A percentile compares a stretch with the other conserved stretches of the same genome.
Conservation (phyloP, 92 coral and sea anemone genomes). For the Meandrina meandrites region DNA sequence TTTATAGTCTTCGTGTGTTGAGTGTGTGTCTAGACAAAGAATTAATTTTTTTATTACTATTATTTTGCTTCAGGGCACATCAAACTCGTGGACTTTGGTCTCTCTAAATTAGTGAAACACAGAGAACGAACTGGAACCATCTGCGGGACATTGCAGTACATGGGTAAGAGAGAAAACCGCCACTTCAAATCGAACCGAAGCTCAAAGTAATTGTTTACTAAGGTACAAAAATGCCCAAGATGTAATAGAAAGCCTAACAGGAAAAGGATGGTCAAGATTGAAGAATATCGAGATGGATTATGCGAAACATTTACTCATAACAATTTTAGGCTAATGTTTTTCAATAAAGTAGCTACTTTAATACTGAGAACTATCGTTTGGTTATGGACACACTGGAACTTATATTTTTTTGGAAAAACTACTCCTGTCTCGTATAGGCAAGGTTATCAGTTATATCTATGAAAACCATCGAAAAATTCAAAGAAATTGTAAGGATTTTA, state of each 20-base stretch:
- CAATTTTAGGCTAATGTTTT: too few relatives aligned
- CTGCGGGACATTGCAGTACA: slow-evolving; percentile 91
- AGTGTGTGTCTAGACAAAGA: not conserved
- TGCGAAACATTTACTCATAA: not conserved
- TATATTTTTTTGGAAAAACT: too few relatives aligned
- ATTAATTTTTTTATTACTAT: not conserved
- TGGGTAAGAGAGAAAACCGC: slow-evolving; percentile 75
- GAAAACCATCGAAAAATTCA: too few relatives aligned
- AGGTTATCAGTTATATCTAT: too few relatives aligned
- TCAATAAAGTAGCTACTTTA: too few relatives aligned
- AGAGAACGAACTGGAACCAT: slow-evolving; percentile 81
- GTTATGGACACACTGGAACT: too few relatives aligned
- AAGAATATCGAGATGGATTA: not conserved
- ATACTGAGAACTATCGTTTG: too few relatives aligned
- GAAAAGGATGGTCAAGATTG: not conserved
- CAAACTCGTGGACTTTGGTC: slow-evolving; percentile 91
- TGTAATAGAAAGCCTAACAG: not conserved
- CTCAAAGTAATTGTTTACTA: not conserved
- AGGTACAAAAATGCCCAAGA: not conserved
- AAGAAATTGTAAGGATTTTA: too few relatives aligned
- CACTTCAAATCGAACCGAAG: not conserved
- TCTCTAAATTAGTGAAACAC: slow-evolving; percentile 75
- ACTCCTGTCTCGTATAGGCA: too few relatives aligned
- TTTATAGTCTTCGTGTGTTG: not conserved
- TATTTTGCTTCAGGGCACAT: slow-evolving; percentile 74